Conservation (phyloP, 2,797 vertebrate species). For the Ptychobarbus kaznakovi region DNA sequence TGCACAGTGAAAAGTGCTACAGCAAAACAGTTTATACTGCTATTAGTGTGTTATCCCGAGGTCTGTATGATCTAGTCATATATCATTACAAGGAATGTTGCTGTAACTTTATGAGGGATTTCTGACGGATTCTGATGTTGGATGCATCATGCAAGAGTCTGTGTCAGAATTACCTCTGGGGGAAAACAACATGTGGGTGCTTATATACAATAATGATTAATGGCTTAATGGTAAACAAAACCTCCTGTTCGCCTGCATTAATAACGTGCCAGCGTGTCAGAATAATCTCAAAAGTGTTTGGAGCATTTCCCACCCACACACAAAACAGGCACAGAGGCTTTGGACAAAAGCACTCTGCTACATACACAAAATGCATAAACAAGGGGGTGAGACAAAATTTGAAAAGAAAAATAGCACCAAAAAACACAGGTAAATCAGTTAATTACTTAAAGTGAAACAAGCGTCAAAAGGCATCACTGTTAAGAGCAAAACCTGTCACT, state of each 20-base stretch:
- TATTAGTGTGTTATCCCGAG: not conserved
- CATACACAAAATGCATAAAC: constrained; percentile 58
- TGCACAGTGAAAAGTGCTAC: not conserved
- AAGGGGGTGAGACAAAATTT: constrained; percentile 60
- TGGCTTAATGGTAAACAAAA: constrained; percentile 53
- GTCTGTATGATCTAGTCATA: not conserved
- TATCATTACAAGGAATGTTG: not conserved
- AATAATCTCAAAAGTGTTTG: constrained; percentile 61
- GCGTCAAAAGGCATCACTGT: constrained; percentile 8
- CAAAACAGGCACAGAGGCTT: constrained; percentile 45
- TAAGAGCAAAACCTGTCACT: not conserved
- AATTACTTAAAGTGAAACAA: constrained; percentile 24
- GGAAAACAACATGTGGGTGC: constrained; percentile 41
- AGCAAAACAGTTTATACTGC: not conserved
- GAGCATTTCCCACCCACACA: constrained; percentile 56
- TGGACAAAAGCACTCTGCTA: constrained; percentile 57
- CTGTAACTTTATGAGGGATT: constrained; percentile 27
- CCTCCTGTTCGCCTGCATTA: constrained; percentile 49
- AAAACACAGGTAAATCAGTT: constrained; percentile 27
- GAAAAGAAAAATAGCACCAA: constrained; percentile 45
- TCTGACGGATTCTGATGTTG: not conserved
- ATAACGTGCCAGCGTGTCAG: constrained; percentile 54
- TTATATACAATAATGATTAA: constrained; percentile 41
- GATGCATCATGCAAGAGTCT: not conserved
- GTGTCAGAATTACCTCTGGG: constrained; percentile 4